Base-by-base conservation (phyloP, 2,888 invertebrate genomes). In the Sisyra nigra region DNA sequence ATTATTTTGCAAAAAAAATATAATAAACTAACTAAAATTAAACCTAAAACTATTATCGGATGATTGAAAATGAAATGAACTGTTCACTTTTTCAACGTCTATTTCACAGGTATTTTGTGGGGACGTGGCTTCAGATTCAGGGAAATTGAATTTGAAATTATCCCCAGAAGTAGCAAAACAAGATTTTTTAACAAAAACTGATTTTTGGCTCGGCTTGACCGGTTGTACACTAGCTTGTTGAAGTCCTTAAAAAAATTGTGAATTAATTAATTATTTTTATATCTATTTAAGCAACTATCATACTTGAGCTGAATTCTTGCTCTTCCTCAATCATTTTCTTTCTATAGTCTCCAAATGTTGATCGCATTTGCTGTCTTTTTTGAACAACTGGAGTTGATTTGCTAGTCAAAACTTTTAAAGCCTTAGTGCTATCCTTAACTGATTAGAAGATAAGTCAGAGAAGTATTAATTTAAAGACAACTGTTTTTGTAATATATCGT, bases 1-100 rank as follows among this genome's bases (percentile, higher is more conserved):
- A 58, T 34, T 17, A 40, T 18, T 42, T 19, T 18, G 47, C 48
- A 32, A 50, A 49, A 15, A 47, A n/a, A n/a, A n/a, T n/a, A n/a
- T n/a, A n/a, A n/a, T 44, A 18, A 44, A 46, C 35, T 44, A 29
- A 37, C 4, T 17, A 37, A 37, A 37, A 37, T 37, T 37, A 37
- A 37, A 37, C 11, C 19, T 18, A 37, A 37, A 37, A 17, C 18
- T 19, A 18, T 37, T 37, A 6, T 37, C 37, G 3, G 37, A 33
- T 13, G 33, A 19, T 3, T 37, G 15, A 37, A 19, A 37, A 18
- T n/a, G 14, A 15, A 37, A 2, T 19, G 2, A 18, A 19, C 2
- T 18, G n/a, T n/a, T 37, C 3, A n/a, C n/a, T 37, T 37, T 18
- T 37, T 18, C 19, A 18, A n/a, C 9, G 9, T n/a, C n/a, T 15